These are phyloP conservation scores for Belonocnema kinseyi DNA, from an alignment of 1,140 invertebrate genomes.

Conservation along the genomic window DNA sequence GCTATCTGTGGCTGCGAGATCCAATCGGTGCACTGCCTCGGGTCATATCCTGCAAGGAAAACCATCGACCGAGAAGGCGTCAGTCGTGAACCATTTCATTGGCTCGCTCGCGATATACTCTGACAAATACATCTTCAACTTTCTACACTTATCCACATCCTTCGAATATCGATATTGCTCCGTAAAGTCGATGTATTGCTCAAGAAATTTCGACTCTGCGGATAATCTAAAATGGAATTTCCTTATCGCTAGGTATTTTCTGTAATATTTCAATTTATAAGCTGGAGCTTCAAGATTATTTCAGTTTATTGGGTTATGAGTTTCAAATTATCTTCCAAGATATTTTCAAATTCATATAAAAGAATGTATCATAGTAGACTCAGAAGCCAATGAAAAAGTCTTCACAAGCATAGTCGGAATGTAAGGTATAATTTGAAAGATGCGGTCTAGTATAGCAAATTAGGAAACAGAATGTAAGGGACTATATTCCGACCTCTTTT, in stretches of 20 bases:
- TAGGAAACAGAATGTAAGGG: no score
- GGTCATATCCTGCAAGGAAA: conserved; percentile 41
- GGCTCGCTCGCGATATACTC: conserved; percentile 43
- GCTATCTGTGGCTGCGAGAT: conserved; percentile 51
- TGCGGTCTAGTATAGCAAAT: no score
- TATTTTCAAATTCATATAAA: not conserved
- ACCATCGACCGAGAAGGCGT: conserved; percentile 53
- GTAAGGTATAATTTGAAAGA: no score
- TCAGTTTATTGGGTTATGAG: conserved; percentile 19
- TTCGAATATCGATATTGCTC: conserved; percentile 1
- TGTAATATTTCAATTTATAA: conserved; percentile 31
- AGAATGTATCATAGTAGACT: not conserved
- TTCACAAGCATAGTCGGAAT: no score
- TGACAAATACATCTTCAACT: conserved; percentile 24
- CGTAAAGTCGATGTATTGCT: conserved; percentile 26
- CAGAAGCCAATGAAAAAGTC: no score
- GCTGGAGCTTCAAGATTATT: conserved; percentile 14
- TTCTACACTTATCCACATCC: not conserved
- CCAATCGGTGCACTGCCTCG: conserved; percentile 51
- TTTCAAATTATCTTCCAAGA: not conserved
- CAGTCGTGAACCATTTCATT: conserved; percentile 55
- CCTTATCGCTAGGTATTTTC: conserved; percentile 18
- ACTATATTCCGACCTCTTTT: no score
- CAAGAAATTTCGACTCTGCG: not conserved
- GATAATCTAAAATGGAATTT: conserved; percentile 22